Percentiles rank a stretch among this genome's conserved stretches.
Evolutionary conservation across 2,113 vertebrate genomes (phyloP).

Genomic region (Istiophorus platypterus): DNA sequence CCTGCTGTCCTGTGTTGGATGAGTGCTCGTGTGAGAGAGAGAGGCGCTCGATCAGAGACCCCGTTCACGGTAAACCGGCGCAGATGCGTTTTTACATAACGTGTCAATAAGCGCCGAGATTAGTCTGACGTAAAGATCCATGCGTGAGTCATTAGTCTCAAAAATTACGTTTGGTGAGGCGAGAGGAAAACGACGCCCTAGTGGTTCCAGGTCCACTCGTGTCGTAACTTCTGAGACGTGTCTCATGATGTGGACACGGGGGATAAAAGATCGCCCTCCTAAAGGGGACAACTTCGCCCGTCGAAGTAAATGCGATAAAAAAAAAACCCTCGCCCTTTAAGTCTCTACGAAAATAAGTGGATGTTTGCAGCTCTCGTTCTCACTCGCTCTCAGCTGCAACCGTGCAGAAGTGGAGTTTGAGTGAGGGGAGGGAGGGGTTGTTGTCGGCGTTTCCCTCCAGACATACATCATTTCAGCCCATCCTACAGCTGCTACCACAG

Average conservation of each 20-base stretch:
- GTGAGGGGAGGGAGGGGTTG: slow-evolving; percentile 42
- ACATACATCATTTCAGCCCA: slow-evolving; percentile 67
- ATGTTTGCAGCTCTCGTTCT: slow-evolving; percentile 27
- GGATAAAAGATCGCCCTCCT: background rate
- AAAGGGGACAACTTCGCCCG: background rate
- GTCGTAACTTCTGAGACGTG: background rate
- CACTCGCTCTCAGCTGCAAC: slow-evolving; percentile 68
- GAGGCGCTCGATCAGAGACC: no score
- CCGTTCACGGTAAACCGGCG: no score
- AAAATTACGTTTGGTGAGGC: background rate
- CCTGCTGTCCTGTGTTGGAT: background rate
- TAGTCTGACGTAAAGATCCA: background rate
- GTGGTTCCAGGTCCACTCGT: background rate
- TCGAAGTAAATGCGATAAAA: background rate
- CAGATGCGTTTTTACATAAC: no score
- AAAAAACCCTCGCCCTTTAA: background rate
- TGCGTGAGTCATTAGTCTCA: background rate
- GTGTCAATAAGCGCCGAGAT: background rate
- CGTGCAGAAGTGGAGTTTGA: slow-evolving; percentile 59
- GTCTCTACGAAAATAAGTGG: background rate
- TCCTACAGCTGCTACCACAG: slow-evolving; percentile 67
- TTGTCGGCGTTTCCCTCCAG: slow-evolving; percentile 65
- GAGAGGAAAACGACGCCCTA: background rate
- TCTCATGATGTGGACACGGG: background rate
- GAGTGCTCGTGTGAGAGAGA: background rate